A percentile compares a stretch with the other conserved stretches of the same genome.
phyloP scores from a whole-genome alignment of 2,113 vertebrate genomes.

The Falcunculus frontatus region DNA sequence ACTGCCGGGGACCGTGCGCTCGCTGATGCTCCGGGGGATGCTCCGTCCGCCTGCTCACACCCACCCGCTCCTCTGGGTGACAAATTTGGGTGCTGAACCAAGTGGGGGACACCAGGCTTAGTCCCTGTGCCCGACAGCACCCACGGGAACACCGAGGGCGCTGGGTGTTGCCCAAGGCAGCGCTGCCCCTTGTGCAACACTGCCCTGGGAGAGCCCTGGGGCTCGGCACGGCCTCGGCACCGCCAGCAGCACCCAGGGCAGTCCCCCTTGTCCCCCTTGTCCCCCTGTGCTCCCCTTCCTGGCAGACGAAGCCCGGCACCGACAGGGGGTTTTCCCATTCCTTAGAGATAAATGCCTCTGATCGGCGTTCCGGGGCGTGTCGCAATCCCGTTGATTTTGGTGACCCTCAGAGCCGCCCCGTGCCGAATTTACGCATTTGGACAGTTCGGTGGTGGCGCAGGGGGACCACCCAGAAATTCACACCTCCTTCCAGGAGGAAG shows the following conservation, averaged over 20 bases:
- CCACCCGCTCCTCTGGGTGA: background rate
- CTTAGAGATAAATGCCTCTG: accelerated
- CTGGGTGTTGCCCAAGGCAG: background rate
- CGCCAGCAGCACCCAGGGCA: background rate
- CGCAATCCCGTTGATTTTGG: background rate
- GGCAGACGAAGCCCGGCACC: accelerated
- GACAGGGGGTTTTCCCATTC: accelerated
- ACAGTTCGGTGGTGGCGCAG: accelerated
- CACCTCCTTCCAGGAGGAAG: background rate
- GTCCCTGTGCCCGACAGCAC: background rate
- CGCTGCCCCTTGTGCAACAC: background rate
- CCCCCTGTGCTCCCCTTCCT: background rate
- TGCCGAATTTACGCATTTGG: accelerated
- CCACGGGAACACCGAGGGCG: background rate
- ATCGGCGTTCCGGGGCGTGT: background rate
- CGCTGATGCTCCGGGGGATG: accelerated
- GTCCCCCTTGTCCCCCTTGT: too few relatives aligned
- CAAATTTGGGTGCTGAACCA: background rate
- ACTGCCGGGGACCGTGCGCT: accelerated
- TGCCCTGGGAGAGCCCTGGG: background rate
- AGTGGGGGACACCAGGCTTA: background rate
- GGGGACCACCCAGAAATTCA: background rate
- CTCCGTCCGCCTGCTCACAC: accelerated
- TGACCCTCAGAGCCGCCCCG: background rate
- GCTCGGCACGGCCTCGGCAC: background rate